Evolutionary conservation across 1,140 invertebrate genomes (phyloP).

Genomic region (Drosophila tsacasi): DNA sequence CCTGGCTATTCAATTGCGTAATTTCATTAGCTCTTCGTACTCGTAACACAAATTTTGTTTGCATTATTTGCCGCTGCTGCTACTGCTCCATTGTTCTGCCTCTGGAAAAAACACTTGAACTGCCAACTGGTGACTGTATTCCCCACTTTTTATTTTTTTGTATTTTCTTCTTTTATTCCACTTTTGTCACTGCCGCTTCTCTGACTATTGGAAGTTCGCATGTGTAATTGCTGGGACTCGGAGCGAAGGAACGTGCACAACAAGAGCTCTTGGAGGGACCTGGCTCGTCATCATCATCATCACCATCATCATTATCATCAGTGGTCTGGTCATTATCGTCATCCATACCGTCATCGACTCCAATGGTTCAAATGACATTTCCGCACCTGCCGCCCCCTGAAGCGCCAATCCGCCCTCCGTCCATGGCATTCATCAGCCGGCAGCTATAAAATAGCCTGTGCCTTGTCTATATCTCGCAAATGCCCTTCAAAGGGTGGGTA

Average conservation of each 20-base stretch:
- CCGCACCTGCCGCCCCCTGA: slow-evolving; percentile 33
- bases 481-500: slow-evolving; percentile 11
- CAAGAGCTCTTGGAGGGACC: slow-evolving; percentile 55
- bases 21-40: slow-evolving; percentile 61
- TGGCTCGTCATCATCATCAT: slow-evolving; percentile 55
- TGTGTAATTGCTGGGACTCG: slow-evolving; percentile 35
- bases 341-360: slow-evolving; percentile 50
- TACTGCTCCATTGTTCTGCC: slow-evolving; percentile 39
- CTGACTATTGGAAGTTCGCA: slow-evolving; percentile 37
- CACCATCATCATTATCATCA: slow-evolving; percentile 24
- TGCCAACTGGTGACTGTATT: slow-evolving; percentile 40
- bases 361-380: slow-evolving; percentile 57
- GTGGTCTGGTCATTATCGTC: slow-evolving; percentile 28
- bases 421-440: slow-evolving; percentile 35
- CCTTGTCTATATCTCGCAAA: slow-evolving; percentile 38
- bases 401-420: slow-evolving; percentile 2
- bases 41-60: slow-evolving; percentile 42
- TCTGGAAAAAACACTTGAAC: slow-evolving; percentile 54
- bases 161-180: slow-evolving; percentile 12
- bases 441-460: slow-evolving; percentile 59
- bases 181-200: slow-evolving; percentile 27
- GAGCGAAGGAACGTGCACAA: slow-evolving; percentile 68
- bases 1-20: slow-evolving; percentile 58
- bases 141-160: slow-evolving; percentile 11
- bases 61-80: slow-evolving; percentile 26